These are phyloP conservation scores for Sarcophaga bullata DNA, from an alignment of 1,140 invertebrate species.

Conservation along the genomic window DNA sequence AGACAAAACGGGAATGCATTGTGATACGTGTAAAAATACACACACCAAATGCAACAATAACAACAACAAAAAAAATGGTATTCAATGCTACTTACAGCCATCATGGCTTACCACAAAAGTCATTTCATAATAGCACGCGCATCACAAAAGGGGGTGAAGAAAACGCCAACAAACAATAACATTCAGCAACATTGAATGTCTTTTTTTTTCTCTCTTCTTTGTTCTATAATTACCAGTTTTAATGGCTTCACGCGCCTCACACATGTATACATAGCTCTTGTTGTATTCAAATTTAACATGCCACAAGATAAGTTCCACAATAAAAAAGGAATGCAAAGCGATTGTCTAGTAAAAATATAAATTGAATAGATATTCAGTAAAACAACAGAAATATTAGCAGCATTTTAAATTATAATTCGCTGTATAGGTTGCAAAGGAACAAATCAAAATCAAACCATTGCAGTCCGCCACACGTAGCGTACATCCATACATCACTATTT, in stretches of 20 bases:
- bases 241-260: slow-evolving; percentile 6
- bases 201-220: not conserved
- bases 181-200: slow-evolving; percentile 1
- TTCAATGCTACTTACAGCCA: not conserved
- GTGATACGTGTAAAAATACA: not conserved
- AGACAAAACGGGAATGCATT: not conserved
- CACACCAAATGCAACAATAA: not conserved
- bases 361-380: too few species aligned
- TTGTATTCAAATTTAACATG: slow-evolving; percentile 17
- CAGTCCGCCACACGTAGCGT: too few species aligned
- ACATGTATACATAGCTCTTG: not conserved
- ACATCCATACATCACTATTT: too few species aligned
- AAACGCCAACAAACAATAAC: not conserved
- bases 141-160: not conserved
- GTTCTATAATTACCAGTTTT: slow-evolving; percentile 1
- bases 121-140: slow-evolving; percentile 11
- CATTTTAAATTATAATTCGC: too few species aligned
- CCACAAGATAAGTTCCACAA: not conserved
- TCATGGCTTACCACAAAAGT: slow-evolving; percentile 23
- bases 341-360: too few species aligned
- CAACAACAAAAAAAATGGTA: not conserved
- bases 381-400: too few species aligned
- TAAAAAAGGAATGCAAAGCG: too few species aligned
- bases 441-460: too few species aligned
- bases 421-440: too few species aligned